Base-by-base conservation (phyloP, 2,888 invertebrate species). In the Sceliomorpha sp. region DNA sequence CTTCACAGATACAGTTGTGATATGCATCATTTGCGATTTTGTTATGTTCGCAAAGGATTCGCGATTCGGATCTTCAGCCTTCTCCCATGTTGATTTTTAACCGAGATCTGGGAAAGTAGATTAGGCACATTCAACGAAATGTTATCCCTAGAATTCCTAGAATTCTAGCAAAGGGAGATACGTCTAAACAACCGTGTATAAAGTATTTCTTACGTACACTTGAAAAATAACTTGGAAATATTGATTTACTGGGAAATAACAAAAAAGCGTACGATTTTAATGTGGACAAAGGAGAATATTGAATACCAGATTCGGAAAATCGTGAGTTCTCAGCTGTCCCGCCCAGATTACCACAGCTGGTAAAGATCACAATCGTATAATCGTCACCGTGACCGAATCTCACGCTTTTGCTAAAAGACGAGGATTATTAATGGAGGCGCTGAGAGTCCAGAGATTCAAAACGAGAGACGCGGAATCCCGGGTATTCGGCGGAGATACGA, bases 1-100 rank as follows among this genome's bases (percentile, higher is more conserved):
- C 74, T 72, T 73, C 70, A 64, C 60, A 77, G 77, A 80, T 79
- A 77, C 73, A 70, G 70, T 50, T 53, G 47, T 59, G 76, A 72
- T 80, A 80, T 80, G 76, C 76, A 79, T 83, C 82, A 78, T 77
- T 77, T 67, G 72, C 72, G 76, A 77, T 60, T 60, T 48, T 42
- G 44, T 27, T 47, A 26, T 24, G 45, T 66, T 66, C 40, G 8
- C 37, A 3, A n/a, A 3, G 6, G 32, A 20, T 20, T 27, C 37
- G 13, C 14, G 40, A 32, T 55, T 24, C 29, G 10, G 27, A 37
- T 37, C 27, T 24, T 6, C 9, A 12, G 17, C 12, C 34, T n/a
- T 12, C 15, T 47, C 17, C 17, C 9, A 34, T 31, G 15, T 15
- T 31, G 29, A 32, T 17, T 32, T 47, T 32, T 20, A 34, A 32